These are phyloP conservation scores for Parthenolecanium corni DNA, from an alignment of 2,888 invertebrate species.

Conservation along the genomic window DNA sequence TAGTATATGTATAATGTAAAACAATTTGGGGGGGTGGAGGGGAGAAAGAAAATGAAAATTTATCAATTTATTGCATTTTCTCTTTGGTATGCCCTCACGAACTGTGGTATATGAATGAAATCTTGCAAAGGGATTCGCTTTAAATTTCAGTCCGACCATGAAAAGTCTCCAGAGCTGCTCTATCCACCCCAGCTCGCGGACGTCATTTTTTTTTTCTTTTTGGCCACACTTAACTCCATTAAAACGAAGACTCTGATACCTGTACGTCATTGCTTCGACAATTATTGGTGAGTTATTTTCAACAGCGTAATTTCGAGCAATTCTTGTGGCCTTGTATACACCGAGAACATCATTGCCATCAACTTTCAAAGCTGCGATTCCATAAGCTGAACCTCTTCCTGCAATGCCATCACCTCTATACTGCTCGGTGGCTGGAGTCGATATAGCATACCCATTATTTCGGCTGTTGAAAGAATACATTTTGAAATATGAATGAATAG, in stretches of 20 bases:
- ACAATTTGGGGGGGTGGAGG: too few species aligned
- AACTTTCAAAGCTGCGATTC: constrained; percentile 75
- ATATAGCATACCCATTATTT: constrained; percentile 98
- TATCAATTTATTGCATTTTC: background rate
- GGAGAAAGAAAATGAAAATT: background rate
- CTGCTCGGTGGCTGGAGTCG: constrained; percentile 86
- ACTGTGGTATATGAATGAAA: too few species aligned
- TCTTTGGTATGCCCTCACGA: background rate
- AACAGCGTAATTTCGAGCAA: constrained; percentile 61
- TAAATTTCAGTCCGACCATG: too few species aligned
- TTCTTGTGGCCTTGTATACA: constrained; percentile 75
- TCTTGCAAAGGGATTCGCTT: too few species aligned
- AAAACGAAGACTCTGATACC: constrained; percentile 43
- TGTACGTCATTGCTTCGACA: constrained; percentile 94
- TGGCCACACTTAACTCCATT: too few species aligned
- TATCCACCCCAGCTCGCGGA: too few species aligned
- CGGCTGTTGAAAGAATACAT: too few species aligned
- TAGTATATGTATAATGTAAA: too few species aligned
- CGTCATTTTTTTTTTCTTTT: too few species aligned
- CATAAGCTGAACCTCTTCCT: constrained; percentile 78
- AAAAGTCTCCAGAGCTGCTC: too few species aligned
- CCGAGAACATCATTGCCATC: constrained; percentile 97
- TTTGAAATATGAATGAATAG: too few species aligned
- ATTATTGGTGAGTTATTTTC: constrained; percentile 74
- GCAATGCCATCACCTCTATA: constrained; percentile 95